Evolutionary conservation across 2,113 vertebrate species (phyloP), one percentile per base, ranked within the genome.

Genomic region (Hoplias malabaricus): DNA sequence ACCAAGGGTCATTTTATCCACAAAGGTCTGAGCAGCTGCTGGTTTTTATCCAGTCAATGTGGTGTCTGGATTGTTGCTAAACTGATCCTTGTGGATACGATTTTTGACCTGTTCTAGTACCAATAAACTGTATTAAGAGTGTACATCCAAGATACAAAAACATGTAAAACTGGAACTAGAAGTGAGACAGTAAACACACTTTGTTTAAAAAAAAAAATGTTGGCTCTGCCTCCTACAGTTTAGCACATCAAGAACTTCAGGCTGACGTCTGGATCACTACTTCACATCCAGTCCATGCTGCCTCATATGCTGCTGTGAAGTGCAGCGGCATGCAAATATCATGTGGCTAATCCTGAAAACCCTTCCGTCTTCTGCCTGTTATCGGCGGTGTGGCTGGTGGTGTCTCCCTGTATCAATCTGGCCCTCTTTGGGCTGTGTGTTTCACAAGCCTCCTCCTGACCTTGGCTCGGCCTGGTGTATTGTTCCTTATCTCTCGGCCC

Each of bases 401-500:
- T 82, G 53, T 62, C 76, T 78, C 68, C 1, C 53, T 85, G 62
- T 33, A 69, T 43, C 66, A 62, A 11, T n/a, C 76, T 66, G 27
- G 27, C 31, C 65, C 72, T 72, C 69, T 68, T 29, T 50, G 80
- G 73, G 74, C 38, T 14, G 76, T 78, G 82, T 87, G 89, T 89
- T 92, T 90, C 89, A 91, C 87, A 87, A 89, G 85, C 86, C 79
- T 80, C 85, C 85, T 88, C 90, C 87, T 89, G 89, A 93, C 91
- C 92, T 93, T 93, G 90, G 88, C 88, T 88, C 88, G 82, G 89
- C 84, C 87, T 84, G 80, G 88, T 86, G 85, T 87, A 86, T 83
- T 84, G 83, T 62, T 88, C 85, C 90, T 91, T 90, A 93, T 93
- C 91, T 91, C 83, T 78, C 31, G 31, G 23, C 68, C 87, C 87